These are phyloP conservation scores for Sebastes schlegelii DNA, from an alignment of 2,113 vertebrate species.

Conservation along the genomic window DNA sequence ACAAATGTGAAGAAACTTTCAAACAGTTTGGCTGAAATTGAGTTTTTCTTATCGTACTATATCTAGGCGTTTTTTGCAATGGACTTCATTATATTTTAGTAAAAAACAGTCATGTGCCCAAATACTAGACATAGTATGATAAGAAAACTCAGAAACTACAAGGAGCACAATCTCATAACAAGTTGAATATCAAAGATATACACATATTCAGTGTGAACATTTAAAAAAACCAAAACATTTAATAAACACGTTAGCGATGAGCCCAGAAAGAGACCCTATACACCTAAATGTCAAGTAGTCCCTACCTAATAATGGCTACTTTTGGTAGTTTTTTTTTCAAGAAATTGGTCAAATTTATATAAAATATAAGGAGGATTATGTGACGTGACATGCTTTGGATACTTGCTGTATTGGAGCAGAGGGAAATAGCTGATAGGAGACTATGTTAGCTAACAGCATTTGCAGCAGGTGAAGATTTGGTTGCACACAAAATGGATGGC, in stretches of 20 bases:
- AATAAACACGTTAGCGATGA: background rate
- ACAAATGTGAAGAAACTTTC: no score
- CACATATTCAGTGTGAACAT: no score
- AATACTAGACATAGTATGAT: no score
- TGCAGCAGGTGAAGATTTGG: slow-evolving; percentile 7
- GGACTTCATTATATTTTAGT: no score
- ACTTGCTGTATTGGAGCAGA: background rate
- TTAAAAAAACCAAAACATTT: no score
- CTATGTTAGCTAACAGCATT: background rate
- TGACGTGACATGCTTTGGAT: background rate
- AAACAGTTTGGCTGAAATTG: no score
- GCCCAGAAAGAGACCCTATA: background rate
- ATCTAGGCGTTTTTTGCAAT: no score
- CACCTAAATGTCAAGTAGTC: background rate
- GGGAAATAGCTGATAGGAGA: background rate
- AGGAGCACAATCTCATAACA: no score
- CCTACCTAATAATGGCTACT: background rate
- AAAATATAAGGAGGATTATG: background rate
- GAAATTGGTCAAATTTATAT: background rate
- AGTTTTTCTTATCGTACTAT: no score
- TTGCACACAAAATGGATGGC: background rate
- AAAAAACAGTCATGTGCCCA: no score
- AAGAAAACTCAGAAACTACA: no score
- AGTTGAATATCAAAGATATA: no score
- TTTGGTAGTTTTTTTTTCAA: background rate